Conservation (phyloP, 1,140 invertebrate genomes). For the Psilanteris sp. region DNA sequence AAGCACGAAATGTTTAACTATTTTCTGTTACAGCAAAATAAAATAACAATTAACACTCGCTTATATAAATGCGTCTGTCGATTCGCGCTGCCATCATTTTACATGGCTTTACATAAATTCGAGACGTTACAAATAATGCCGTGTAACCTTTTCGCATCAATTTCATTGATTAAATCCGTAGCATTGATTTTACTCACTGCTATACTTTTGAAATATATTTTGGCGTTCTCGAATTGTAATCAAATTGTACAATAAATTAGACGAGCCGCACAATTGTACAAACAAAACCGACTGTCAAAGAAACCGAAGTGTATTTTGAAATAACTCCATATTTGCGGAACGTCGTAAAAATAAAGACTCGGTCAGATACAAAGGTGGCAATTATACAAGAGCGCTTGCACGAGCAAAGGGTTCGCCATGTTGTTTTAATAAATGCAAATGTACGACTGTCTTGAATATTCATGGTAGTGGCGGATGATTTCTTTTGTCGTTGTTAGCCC, state of each 20-base stretch:
- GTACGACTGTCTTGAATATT: slow-evolving; percentile 72
- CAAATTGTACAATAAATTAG: no score
- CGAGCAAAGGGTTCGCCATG: slow-evolving; percentile 71
- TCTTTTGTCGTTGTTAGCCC: slow-evolving; percentile 72
- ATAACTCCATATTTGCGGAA: slow-evolving; percentile 44
- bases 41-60: slow-evolving; percentile 31
- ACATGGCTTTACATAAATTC: slow-evolving; percentile 27
- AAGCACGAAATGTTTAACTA: slow-evolving; percentile 26
- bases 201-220: no score
- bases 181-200: no score
- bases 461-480: slow-evolving; percentile 71
- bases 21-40: slow-evolving; percentile 13
- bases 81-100: slow-evolving; percentile 19
- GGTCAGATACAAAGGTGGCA: slow-evolving; percentile 70
- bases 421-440: slow-evolving; percentile 79
- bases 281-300: slow-evolving; percentile 39
- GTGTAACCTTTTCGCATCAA: no score
- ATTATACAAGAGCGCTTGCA: slow-evolving; percentile 71
- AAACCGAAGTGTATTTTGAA: slow-evolving; percentile 27
- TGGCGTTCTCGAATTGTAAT: no score
- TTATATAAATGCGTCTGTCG: slow-evolving; percentile 6
- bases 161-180: no score
- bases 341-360: slow-evolving; percentile 67
- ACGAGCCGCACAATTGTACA: no score
- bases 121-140: no score